Percentiles rank a stretch among this genome's conserved stretches.
phyloP scores from a whole-genome alignment of 2,797 vertebrate genomes.

The Ctenopoma kingsleyae region DNA sequence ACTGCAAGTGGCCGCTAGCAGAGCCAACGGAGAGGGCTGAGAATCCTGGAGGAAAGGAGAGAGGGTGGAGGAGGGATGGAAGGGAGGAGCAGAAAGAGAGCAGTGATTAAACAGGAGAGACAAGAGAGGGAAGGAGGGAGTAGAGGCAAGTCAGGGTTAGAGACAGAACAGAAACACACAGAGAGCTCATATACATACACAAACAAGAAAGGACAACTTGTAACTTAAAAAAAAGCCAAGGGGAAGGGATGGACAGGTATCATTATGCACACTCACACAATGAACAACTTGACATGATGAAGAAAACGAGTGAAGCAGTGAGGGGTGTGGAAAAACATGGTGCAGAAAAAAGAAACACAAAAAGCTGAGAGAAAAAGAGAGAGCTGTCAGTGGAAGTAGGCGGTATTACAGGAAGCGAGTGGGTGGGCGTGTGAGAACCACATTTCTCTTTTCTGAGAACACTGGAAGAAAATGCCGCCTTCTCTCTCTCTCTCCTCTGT shows the following conservation, averaged over 20 bases:
- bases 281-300: conserved; percentile 28
- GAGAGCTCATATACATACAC: conserved; percentile 32
- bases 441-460: conserved; percentile 84
- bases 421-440: conserved; percentile 83
- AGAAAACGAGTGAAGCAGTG: conserved; percentile 30
- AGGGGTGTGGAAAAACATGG: conserved; percentile 44
- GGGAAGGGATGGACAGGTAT: conserved; percentile 17
- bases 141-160: conserved; percentile 17
- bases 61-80: conserved; percentile 19
- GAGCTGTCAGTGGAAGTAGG: conserved; percentile 87
- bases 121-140: conserved; percentile 4
- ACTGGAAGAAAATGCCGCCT: conserved; percentile 77
- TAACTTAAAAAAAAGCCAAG: conserved; percentile 22
- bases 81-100: conserved; percentile 27
- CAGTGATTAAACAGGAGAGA: conserved; percentile 29
- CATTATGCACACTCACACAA: conserved; percentile 18
- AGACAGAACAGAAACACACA: conserved; percentile 10
- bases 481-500: conserved; percentile 64
- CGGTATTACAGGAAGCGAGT: conserved; percentile 88
- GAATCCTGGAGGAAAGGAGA: conserved; percentile 85
- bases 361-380: conserved; percentile 64
- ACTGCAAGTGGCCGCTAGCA: conserved; percentile 99
- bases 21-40: conserved; percentile 97
- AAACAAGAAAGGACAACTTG: conserved; percentile 43
- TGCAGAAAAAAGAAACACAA: conserved; percentile 59